Evolutionary conservation across 2,113 vertebrate genomes (phyloP).

Genomic region (Alligator mississippiensis): DNA sequence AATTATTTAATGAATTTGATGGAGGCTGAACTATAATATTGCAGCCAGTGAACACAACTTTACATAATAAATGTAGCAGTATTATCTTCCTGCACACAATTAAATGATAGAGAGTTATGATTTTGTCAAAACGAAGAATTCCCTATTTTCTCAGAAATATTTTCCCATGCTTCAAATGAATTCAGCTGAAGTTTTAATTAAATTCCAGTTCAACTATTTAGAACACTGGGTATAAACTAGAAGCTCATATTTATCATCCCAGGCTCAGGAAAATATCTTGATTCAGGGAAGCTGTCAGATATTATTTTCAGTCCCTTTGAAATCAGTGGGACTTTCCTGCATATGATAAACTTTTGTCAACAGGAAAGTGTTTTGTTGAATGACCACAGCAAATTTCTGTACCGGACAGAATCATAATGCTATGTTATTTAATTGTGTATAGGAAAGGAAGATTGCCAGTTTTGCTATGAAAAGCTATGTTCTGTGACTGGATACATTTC

Average conservation of each 20-base stretch:
- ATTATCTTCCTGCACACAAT: background rate
- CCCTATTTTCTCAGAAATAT: background rate
- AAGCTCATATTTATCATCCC: background rate
- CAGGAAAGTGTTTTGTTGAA: background rate
- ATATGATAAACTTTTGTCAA: background rate
- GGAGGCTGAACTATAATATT: background rate
- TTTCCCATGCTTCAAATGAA: background rate
- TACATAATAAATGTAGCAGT: background rate
- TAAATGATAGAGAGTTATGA: background rate
- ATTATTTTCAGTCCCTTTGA: background rate
- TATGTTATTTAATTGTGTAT: constrained; percentile 15
- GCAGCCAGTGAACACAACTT: background rate
- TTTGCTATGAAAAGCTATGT: background rate
- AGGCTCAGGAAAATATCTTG: background rate
- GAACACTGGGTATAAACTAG: background rate
- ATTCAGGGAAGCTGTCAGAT: background rate
- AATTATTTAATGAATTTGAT: background rate
- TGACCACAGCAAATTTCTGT: background rate
- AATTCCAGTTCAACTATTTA: background rate
- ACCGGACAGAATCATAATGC: background rate
- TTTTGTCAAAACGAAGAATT: background rate
- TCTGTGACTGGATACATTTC: background rate
- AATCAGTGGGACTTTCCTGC: background rate
- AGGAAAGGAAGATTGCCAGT: background rate
- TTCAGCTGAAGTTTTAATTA: background rate